phyloP scores from a whole-genome alignment of 2,888 invertebrate species.

The Trissolcus japonicus region DNA sequence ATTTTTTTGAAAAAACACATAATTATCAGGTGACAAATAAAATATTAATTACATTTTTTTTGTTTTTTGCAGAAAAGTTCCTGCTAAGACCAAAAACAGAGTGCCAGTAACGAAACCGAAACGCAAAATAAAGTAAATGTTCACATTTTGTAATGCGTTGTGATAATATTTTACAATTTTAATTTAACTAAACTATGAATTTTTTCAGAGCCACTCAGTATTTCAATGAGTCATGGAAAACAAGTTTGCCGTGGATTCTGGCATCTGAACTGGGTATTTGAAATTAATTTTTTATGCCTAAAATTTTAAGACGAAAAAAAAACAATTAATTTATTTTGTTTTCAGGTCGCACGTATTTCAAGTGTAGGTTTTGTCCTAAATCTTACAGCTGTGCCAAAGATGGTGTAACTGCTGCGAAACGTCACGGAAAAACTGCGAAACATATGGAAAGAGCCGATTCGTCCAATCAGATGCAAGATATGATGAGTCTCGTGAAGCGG shows the following conservation, averaged over 20 bases:
- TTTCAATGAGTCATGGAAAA: neutral
- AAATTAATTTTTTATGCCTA: neutral
- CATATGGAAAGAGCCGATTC: too few species aligned
- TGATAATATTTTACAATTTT: conserved; percentile 1
- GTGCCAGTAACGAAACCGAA: neutral
- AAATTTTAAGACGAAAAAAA: neutral
- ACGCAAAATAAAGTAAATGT: neutral
- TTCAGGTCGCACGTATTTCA: neutral
- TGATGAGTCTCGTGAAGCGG: neutral
- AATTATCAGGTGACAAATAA: too few species aligned
- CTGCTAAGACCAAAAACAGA: neutral
- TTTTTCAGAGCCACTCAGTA: neutral
- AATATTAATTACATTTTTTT: neutral
- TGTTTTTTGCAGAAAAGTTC: neutral
- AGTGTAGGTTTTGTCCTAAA: neutral
- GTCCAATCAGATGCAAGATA: too few species aligned
- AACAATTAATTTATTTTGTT: neutral
- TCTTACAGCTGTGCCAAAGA: neutral
- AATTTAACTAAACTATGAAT: neutral
- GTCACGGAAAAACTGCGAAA: neutral
- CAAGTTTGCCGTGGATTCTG: neutral
- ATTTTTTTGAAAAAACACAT: too few species aligned
- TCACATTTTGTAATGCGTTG: neutral
- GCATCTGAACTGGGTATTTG: neutral
- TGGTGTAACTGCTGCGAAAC: conserved; percentile 1